Base-by-base conservation (phyloP, 2,888 invertebrate genomes). In the Cecidostiba fungosa region DNA sequence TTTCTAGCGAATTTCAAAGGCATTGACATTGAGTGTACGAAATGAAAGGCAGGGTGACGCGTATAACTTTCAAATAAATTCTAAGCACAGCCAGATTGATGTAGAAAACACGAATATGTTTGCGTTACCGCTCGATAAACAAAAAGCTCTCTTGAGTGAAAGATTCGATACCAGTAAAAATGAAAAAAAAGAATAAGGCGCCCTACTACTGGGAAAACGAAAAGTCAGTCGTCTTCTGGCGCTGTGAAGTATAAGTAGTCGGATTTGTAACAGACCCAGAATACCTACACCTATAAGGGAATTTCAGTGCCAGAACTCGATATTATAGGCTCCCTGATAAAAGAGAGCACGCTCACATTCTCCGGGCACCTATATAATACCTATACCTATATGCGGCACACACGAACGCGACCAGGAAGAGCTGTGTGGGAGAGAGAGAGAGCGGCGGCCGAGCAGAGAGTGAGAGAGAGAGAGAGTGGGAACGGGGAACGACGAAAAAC, bases 401-500 rank as follows among this genome's bases (percentile, higher is more conserved):
- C 19, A n/a, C n/a, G 10, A 59, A n/a, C 23, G 8, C 26, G n/a
- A 29, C 43, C 26, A 74, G 47, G 43, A 50, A 50, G 74, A 74
- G 43, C 32, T 16, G 47, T 50, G 39, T 29, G 76, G 14, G 50
- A n/a, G 39, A 54, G 54, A 54, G 29, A n/a, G 32, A 32, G 54
- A 76, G 54, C 19, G 19, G n/a, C n/a, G n/a, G n/a, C n/a, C n/a
- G 74, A 16, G 47, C 23, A 54, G 76, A 54, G 59, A 12, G n/a
- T n/a, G 29, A 1, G 59, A 59, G 39, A 32, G 36, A 16, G 76
- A 0, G 36, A 2, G 59, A 59, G 59, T 1, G 70, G 43, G 43
- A 72, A 19, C 36, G 36, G n/a, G n/a, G 72, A 43, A 4, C 72
- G 72, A 4, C 70, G 70, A 43, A 72, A 72, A 43, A 14, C 72